Base-by-base conservation (phyloP, 2,888 invertebrate species). In the Drosophila imparisetae region DNA sequence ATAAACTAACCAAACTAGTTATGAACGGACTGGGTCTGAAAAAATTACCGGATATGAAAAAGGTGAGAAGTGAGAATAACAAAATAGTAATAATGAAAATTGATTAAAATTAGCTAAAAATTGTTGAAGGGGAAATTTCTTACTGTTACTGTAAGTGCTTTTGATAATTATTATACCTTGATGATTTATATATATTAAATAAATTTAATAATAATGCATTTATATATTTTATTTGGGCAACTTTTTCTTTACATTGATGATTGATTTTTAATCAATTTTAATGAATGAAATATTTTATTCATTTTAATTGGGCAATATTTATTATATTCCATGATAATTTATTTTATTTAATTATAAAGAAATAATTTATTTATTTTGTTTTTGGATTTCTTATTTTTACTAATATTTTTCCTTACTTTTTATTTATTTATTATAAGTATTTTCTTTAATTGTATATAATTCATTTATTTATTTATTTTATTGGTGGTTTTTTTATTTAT, bases 21-120 rank as follows among this genome's bases (percentile, higher is more conserved):
- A 86, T 92, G 86, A 79, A 86, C 32, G 93, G 92, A 40, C 84
- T 92, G 53, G 90, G 92, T 27, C 67, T 92, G 48, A 84, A 81
- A 52, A 86, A 79, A 58, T 50, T 91, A 29, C 92, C 92, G 54
- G 90, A 92, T 72, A 90, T 91, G 73, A 81, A 70, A 34, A 92
- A 88, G 86, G 92, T 92, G 72, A 86, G 85, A 24, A 32, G 10
- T 49, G 21, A 21, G 11, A 42, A n/a, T 1, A 42, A 27, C 8
- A 55, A 55, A 55, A 27, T 45, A 24, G 15, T 45, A 4, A 45
- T 24, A 15, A 45, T 24, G 24, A 15, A 15, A 24, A 15, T 24
- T 42, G 5, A 21, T 21, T 42, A 5, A 42, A 42, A 42, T 21
- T 5, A 21, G 21, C 24, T 8, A 24, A 48, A 24, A 24, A 15